phyloP scores from a whole-genome alignment of 2,797 vertebrate genomes.

The Sebastes ruberrimus region DNA sequence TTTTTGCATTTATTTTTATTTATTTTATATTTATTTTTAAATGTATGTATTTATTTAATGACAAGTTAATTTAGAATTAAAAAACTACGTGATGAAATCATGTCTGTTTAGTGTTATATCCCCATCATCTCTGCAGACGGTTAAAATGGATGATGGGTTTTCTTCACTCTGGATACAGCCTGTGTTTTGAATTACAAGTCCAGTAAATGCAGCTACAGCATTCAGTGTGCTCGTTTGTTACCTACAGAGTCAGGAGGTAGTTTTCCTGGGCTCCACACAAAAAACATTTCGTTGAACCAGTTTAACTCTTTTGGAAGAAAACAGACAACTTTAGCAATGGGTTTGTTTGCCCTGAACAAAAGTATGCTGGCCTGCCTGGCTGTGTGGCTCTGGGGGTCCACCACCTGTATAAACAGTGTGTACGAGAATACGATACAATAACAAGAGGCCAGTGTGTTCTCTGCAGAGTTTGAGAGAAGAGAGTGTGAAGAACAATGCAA shows the following conservation, averaged over 20 bases:
- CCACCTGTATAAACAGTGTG: slow-evolving; percentile 65
- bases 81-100: background rate
- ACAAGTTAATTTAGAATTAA: background rate
- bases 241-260: background rate
- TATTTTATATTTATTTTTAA: too few relatives aligned
- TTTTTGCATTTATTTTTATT: too few relatives aligned
- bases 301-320: background rate
- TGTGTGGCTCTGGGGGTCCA: slow-evolving; percentile 35
- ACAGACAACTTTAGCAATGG: background rate
- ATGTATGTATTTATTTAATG: too few relatives aligned
- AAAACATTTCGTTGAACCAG: background rate
- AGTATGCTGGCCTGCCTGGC: slow-evolving; percentile 7
- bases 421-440: slow-evolving; percentile 35
- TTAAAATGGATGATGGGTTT: background rate
- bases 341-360: slow-evolving; percentile 37
- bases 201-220: background rate
- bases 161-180: background rate
- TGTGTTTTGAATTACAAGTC: background rate
- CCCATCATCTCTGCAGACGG: background rate
- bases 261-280: background rate
- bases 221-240: background rate
- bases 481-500: background rate
- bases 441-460: slow-evolving; percentile 8
- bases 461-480: background rate
- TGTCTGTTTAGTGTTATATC: background rate